A percentile compares a stretch with the other conserved stretches of the same genome.
Evolutionary conservation across 2,888 invertebrate genomes (phyloP).

Genomic region (Apodemia duryi): DNA sequence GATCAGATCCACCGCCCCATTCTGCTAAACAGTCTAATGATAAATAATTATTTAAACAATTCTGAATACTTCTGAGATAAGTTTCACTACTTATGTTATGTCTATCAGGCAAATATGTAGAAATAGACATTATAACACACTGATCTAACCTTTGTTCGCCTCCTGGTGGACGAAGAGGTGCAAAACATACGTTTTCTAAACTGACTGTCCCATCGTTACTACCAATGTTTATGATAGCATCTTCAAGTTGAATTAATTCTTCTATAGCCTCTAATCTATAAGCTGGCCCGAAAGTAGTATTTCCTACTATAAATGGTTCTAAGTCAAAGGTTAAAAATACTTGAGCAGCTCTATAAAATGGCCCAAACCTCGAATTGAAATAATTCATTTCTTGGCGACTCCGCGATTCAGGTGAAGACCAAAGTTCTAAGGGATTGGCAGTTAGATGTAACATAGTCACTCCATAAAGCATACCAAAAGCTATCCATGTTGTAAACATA

Average conservation of each 20-base stretch:
- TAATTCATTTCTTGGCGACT: conserved; percentile 91
- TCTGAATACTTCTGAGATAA: conserved; percentile 55
- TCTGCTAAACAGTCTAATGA: conserved; percentile 83
- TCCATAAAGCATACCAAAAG: conserved; percentile 79
- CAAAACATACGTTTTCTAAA: conserved; percentile 86
- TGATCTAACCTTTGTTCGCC: conserved; percentile 72
- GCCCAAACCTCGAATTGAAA: conserved; percentile 91
- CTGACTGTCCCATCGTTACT: conserved; percentile 70
- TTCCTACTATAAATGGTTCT: conserved; percentile 52
- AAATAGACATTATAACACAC: conserved; percentile 90
- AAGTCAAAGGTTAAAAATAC: conserved; percentile 86
- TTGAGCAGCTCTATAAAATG: conserved; percentile 94
- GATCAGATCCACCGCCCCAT: conserved; percentile 94
- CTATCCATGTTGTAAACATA: conserved; percentile 80
- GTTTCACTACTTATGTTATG: conserved; percentile 68
- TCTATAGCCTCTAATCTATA: conserved; percentile 87
- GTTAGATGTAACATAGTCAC: conserved; percentile 81
- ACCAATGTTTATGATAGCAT: conserved; percentile 81
- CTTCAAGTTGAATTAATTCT: conserved; percentile 85
- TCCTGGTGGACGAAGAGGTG: conserved; percentile 86
- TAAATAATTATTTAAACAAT: conserved; percentile 64
- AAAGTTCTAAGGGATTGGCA: conserved; percentile 94
- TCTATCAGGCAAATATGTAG: conserved; percentile 87
- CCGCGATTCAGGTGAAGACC: conserved; percentile 91
- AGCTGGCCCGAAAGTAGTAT: conserved; percentile 86